Percentiles rank a stretch among this genome's conserved stretches.
Conservation (phyloP, 2,797 vertebrate species). For the Sebastolobus altivelis region DNA sequence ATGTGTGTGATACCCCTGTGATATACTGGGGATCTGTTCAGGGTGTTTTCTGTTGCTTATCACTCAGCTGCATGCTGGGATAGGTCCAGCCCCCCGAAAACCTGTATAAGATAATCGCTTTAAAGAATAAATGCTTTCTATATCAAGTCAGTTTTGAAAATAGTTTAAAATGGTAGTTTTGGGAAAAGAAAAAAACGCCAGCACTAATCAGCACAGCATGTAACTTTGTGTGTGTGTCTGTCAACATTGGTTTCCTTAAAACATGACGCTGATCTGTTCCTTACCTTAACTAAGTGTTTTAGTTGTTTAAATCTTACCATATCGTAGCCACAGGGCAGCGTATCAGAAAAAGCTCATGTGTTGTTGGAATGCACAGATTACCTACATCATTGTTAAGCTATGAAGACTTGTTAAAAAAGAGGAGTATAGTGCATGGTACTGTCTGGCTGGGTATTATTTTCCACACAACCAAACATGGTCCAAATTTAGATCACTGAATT, state of each 20-base stretch:
- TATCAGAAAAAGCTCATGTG: background rate
- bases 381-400: background rate
- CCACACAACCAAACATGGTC: background rate
- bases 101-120: background rate
- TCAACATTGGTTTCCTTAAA: background rate
- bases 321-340: background rate
- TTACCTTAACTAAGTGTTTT: background rate
- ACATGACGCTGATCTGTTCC: background rate
- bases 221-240: background rate
- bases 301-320: background rate
- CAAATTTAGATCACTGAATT: conserved; percentile 31
- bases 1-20: background rate
- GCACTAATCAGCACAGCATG: background rate
- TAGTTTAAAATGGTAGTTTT: background rate
- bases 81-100: background rate
- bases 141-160: background rate
- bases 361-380: background rate
- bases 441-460: conserved; percentile 11
- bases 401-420: background rate
- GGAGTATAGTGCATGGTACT: background rate
- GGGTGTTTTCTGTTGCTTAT: background rate
- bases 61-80: background rate
- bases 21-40: background rate
- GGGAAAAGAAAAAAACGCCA: background rate
- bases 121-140: background rate